Base-by-base conservation (phyloP, 2,113 vertebrate genomes). In the Puntigrus tetrazona region DNA sequence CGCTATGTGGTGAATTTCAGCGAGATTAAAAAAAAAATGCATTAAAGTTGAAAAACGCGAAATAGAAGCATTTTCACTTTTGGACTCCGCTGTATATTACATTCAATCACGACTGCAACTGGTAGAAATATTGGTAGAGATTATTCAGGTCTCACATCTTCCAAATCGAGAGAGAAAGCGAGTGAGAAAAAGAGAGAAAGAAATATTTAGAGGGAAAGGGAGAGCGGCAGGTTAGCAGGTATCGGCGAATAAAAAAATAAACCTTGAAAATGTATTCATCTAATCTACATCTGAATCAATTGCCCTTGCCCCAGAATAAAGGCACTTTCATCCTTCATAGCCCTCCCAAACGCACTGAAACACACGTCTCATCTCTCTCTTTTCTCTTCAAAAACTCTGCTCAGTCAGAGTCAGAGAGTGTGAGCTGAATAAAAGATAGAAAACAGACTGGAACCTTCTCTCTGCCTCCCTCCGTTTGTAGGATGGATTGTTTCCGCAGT, bases 401-500 rank as follows among this genome's bases (percentile, higher is more conserved):
- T 82, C 36, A 86, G 81, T 81, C 84, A 85, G 41, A 70, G 76
- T 63, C 55, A 14, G 36, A 31, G 43, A 14, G 47, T 69, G 79
- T 69, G 80, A 86, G 59, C 22, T 36, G 72, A 82, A 82, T 65
- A 77, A 73, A 86, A 27, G 16, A 80, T 67, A 80, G 29, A 80
- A 80, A 80, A 80, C 41, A 65, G 78, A 45, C 76, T 78, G 81
- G 65, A 65, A 70, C 43, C 77, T 78, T 65, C 47, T 63, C 41
- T 77, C 27, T 78, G 8, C 52, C 52, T 57, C 34, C 11, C 50
- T 81, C 57, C 43, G 14, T 86, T 55, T 82, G 14, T 81, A 89
- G 92, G 93, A 94, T 91, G 87, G 84, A 89, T 90, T 73, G 85
- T 90, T 93, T 94, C 93, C 92, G 88, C 41, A 67, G 86, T 87